phyloP scores from a whole-genome alignment of 2,113 vertebrate genomes.

The Dasypus novemcinctus region DNA sequence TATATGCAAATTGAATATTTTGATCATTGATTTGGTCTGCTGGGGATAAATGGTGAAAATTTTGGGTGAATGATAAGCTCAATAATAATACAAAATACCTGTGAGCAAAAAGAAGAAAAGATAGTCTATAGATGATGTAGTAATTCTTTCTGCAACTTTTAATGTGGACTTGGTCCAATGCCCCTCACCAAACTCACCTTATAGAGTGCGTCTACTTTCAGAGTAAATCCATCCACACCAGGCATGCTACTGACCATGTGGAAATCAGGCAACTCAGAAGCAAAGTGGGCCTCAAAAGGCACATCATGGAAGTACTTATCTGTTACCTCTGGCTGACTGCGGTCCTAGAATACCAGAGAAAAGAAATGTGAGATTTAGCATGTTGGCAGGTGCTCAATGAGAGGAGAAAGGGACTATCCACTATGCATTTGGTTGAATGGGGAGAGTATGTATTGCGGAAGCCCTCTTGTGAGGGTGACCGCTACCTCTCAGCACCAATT shows the following conservation, averaged over 20 bases:
- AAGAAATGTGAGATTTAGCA: background rate
- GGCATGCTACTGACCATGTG: conserved; percentile 90
- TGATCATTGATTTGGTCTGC: background rate
- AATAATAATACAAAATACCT: background rate
- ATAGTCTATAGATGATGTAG: background rate
- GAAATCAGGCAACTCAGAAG: conserved; percentile 89
- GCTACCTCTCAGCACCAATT: background rate
- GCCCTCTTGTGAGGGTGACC: no score
- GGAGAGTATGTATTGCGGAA: rapidly evolving
- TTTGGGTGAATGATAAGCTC: background rate
- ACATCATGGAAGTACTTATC: conserved; percentile 95
- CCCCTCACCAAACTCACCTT: conserved; percentile 85
- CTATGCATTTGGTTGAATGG: background rate
- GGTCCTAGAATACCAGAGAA: conserved; percentile 86
- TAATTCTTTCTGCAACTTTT: background rate
- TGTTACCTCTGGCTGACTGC: conserved; percentile 93
- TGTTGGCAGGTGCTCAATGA: background rate
- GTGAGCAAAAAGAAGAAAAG: background rate
- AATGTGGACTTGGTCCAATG: background rate
- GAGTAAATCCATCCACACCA: conserved; percentile 95
- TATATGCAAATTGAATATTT: background rate
- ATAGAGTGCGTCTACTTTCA: conserved; percentile 97
- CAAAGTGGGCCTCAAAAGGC: conserved; percentile 95
- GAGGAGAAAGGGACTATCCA: no score
- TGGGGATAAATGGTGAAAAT: background rate